Evolutionary conservation across 2,888 invertebrate genomes (phyloP), one percentile per base, ranked within the genome.

Genomic region (Cyclophora punctaria): DNA sequence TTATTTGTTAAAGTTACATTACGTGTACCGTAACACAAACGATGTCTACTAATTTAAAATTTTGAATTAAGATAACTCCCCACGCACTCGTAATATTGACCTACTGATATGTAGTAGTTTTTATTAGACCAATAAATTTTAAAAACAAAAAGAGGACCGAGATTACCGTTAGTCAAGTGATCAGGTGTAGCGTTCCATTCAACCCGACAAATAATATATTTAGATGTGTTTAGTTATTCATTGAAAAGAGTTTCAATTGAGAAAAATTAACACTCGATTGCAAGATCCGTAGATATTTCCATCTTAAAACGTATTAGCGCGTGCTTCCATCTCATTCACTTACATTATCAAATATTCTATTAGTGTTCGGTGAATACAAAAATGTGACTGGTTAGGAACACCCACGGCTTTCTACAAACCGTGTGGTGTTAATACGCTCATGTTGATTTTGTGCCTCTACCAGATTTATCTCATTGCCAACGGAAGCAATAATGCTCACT

Each of bases 351-450:
- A 80, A 80, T 75, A 68, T 67, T 66, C 70, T 76, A 74, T 71
- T 75, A 66, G 73, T 76, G 71, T 71, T 77, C 75, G 74, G 67
- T 73, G 68, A 70, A 64, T 75, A 78, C 73, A 75, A 76, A 74
- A 80, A 71, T 74, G 73, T 68, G 67, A 76, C 76, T 79, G 75
- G 75, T 79, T 79, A 76, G 63, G 87, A 86, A 84, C 87, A 87
- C 87, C 87, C 86, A 86, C 86, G 75, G 75, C 64, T 75, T 68
- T 77, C 75, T 68, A 78, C 71, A 75, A 75, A 78, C 78, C 76
- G 79, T 73, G 71, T 71, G 72, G 80, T 81, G 83, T 80, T 85
- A 84, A 85, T 85, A 80, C 73, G 78, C 78, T 75, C 76, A 77
- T 83, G 82, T 85, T 83, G 81, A 75, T 81, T 83, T 80, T 78